These are phyloP conservation scores for Chelon labrosus DNA, from an alignment of 2,797 vertebrate genomes.

Conservation along the genomic window DNA sequence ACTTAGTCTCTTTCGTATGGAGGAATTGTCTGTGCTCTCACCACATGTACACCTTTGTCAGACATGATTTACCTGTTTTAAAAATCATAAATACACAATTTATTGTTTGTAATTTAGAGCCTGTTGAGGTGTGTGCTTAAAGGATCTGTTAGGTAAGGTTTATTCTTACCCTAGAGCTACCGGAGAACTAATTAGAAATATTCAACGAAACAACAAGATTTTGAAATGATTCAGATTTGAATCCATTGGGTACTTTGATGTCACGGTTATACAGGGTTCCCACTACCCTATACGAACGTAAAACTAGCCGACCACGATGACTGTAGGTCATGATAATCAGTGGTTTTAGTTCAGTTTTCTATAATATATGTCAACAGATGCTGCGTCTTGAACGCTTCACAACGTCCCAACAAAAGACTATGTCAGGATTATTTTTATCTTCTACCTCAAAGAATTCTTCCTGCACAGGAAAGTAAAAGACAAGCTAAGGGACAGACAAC, in stretches of 20 bases:
- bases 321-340: neutral
- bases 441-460: no score
- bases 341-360: neutral
- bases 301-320: no score
- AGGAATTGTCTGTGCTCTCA: neutral
- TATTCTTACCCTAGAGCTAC: neutral
- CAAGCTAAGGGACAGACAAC: no score
- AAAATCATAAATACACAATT: neutral
- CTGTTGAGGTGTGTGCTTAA: neutral
- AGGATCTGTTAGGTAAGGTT: no score
- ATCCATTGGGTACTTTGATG: no score
- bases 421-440: neutral
- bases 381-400: no score
- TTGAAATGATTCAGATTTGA: no score
- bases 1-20: slow-evolving; percentile 16
- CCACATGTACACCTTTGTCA: neutral
- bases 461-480: no score
- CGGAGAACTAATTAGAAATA: neutral
- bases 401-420: neutral
- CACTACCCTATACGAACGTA: no score
- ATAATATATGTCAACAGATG: neutral
- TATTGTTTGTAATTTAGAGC: neutral
- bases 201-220: neutral
- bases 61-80: neutral
- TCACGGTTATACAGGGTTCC: no score